Percentiles rank a stretch among this genome's conserved stretches.
These are phyloP conservation scores for Berghia stephanieae DNA, from an alignment of 1,140 invertebrate genomes.

Conservation along the genomic window DNA sequence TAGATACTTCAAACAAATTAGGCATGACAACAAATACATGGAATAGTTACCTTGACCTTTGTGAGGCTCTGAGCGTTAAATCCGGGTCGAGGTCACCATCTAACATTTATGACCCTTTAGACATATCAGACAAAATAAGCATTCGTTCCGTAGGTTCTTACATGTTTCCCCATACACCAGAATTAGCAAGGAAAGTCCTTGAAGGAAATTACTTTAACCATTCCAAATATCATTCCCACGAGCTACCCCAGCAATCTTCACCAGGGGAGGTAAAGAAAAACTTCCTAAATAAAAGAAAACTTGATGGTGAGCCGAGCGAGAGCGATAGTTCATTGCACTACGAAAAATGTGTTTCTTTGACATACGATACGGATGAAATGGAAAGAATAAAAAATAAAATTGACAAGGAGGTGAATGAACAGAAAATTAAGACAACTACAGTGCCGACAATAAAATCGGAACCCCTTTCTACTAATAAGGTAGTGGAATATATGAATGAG, in stretches of 20 bases:
- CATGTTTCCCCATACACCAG: background rate
- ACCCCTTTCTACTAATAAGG: too few species aligned
- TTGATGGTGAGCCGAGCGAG: background rate
- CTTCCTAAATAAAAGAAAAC: background rate
- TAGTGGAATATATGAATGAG: too few species aligned
- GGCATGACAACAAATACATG: too few species aligned
- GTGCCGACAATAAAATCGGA: too few species aligned
- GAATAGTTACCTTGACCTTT: slow-evolving; percentile 21
- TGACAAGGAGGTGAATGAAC: background rate
- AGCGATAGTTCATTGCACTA: background rate
- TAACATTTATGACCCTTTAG: slow-evolving; percentile 7
- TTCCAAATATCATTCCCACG: background rate
- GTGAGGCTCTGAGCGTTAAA: background rate
- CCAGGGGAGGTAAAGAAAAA: background rate
- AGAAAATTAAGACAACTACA: background rate
- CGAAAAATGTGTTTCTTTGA: background rate
- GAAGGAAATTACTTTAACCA: background rate
- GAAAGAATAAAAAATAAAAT: background rate
- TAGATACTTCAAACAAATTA: too few species aligned
- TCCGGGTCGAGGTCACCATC: slow-evolving; percentile 19
- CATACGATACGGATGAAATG: background rate
- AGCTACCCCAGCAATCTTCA: background rate
- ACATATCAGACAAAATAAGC: background rate
- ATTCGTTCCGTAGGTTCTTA: background rate
- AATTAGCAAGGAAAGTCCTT: background rate